A percentile compares a stretch with the other conserved stretches of the same genome.
Evolutionary conservation across 2,113 vertebrate species (phyloP).

Genomic region (Oreochromis tanganicae): DNA sequence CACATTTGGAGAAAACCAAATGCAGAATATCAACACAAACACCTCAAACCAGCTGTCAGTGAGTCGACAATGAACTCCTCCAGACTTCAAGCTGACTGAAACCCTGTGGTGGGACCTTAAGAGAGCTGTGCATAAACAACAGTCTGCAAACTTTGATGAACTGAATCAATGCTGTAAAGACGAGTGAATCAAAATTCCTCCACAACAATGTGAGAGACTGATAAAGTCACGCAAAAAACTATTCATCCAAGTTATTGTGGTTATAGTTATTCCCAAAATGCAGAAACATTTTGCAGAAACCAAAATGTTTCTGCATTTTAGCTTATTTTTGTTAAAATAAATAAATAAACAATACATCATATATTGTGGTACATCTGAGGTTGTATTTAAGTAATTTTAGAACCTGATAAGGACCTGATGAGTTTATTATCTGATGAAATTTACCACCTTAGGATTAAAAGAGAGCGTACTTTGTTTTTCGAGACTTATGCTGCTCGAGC

Average conservation of each 20-base stretch:
- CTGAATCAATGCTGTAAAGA: neutral
- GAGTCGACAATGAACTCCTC: neutral
- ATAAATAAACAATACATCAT: neutral
- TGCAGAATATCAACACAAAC: neutral
- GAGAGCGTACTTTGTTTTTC: neutral
- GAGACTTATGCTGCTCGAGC: neutral
- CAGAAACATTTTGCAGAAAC: neutral
- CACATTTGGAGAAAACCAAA: neutral
- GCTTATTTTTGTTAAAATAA: neutral
- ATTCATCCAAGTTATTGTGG: neutral
- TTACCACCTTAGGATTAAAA: neutral
- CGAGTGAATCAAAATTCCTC: neutral
- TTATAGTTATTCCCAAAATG: neutral
- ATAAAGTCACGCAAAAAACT: neutral
- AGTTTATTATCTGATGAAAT: neutral
- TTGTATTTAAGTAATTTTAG: neutral
- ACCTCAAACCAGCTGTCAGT: neutral
- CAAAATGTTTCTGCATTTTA: neutral
- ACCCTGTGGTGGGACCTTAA: neutral
- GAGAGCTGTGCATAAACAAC: neutral
- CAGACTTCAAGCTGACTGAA: neutral
- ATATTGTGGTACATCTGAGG: neutral
- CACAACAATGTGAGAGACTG: neutral
- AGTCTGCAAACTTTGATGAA: neutral
- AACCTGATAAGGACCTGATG: neutral